phyloP scores from a whole-genome alignment of 2,113 vertebrate species.

The Meriones unguiculatus region DNA sequence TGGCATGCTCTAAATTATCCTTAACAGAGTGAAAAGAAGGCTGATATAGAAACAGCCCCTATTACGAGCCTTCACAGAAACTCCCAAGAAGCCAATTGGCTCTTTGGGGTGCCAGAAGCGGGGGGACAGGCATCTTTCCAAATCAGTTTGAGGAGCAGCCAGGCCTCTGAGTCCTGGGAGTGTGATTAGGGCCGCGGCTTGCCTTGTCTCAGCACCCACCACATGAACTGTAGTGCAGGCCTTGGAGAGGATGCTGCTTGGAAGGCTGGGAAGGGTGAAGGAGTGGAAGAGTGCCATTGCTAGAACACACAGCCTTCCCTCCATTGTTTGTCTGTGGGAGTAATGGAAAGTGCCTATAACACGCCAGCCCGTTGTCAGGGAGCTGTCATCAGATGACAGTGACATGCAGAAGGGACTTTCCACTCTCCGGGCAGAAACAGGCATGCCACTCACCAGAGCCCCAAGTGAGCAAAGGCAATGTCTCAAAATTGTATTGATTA shows the following conservation, averaged over 20 bases:
- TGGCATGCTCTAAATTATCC: neutral
- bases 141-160: neutral
- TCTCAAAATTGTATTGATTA: conserved; percentile 1
- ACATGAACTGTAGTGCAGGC: neutral
- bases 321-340: neutral
- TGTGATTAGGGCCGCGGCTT: neutral
- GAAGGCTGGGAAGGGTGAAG: neutral
- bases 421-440: neutral
- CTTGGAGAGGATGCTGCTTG: neutral
- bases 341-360: neutral
- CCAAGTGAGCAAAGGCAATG: neutral
- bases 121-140: neutral
- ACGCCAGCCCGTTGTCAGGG: neutral
- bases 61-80: neutral
- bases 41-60: neutral
- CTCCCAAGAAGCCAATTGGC: neutral
- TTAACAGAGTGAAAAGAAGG: conserved; percentile 1
- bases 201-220: neutral
- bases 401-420: neutral
- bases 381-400: neutral
- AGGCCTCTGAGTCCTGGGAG: neutral
- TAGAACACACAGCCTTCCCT: neutral
- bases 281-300: neutral
- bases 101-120: neutral
- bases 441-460: neutral